Evolutionary conservation across 2,888 invertebrate genomes (phyloP).

Genomic region (Lucinisca nassula): DNA sequence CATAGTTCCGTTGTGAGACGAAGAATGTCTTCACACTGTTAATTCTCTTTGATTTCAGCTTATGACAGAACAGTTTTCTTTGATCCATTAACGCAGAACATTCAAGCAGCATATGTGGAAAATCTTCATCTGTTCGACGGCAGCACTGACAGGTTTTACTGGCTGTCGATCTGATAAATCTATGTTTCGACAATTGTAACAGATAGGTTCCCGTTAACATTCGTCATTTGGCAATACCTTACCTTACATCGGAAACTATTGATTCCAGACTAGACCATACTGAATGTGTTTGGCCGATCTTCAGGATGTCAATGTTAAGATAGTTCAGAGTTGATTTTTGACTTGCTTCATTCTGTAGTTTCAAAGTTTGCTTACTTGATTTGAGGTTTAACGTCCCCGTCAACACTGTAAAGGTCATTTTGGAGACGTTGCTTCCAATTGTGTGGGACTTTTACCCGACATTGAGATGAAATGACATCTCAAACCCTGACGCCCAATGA

Average conservation of each 20-base stretch:
- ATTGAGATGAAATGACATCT: no score
- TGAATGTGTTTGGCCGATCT: background rate
- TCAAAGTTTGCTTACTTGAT: no score
- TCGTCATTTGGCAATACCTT: background rate
- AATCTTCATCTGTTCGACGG: background rate
- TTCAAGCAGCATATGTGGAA: background rate
- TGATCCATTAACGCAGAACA: background rate
- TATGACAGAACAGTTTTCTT: background rate
- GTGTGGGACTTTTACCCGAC: no score
- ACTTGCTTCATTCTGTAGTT: background rate
- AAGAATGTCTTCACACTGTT: no score
- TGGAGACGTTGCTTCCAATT: no score
- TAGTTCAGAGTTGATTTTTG: background rate
- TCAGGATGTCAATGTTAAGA: background rate
- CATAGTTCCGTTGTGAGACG: no score
- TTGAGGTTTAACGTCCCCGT: no score
- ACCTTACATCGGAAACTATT: background rate
- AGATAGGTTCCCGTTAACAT: background rate
- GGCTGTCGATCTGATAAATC: background rate
- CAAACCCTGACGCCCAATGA: no score
- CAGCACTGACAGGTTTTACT: background rate
- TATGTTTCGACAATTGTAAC: background rate
- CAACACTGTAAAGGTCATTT: no score
- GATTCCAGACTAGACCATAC: background rate
- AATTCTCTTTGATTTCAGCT: no score